Evolutionary conservation across 2,888 invertebrate genomes (phyloP).

Genomic region (Synergus gifuensis): DNA sequence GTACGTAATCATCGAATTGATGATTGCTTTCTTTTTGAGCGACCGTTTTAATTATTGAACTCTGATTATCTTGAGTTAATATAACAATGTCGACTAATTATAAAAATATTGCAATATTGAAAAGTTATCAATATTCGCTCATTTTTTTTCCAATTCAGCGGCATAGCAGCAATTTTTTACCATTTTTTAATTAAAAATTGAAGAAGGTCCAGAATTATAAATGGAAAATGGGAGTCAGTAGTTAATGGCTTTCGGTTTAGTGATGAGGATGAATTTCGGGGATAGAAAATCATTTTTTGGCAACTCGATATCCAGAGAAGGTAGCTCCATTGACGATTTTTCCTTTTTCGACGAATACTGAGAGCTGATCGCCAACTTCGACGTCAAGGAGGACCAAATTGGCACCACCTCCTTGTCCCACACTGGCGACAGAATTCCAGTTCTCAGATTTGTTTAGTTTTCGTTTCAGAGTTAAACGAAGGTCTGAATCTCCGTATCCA

Average conservation of each 20-base stretch:
- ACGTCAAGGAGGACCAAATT: constrained; percentile 74
- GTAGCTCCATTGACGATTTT: constrained; percentile 68
- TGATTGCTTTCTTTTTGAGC: constrained; percentile 20
- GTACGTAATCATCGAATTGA: constrained; percentile 40
- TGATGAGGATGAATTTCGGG: not conserved
- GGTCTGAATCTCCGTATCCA: constrained; percentile 72
- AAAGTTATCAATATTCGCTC: not conserved
- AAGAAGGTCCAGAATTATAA: constrained; percentile 39
- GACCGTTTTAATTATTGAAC: not conserved
- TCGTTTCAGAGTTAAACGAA: constrained; percentile 70
- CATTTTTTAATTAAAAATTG: not conserved
- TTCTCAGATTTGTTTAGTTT: constrained; percentile 67
- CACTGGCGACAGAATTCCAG: constrained; percentile 67
- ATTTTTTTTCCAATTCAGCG: not conserved
- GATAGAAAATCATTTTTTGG: constrained; percentile 68
- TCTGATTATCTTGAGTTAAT: constrained; percentile 2
- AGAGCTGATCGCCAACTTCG: constrained; percentile 75
- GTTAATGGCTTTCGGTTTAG: constrained; percentile 10
- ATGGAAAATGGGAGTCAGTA: constrained; percentile 8
- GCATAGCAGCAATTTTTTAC: not conserved
- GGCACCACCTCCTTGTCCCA: constrained; percentile 72
- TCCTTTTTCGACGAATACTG: constrained; percentile 74
- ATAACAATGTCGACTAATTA: constrained; percentile 8
- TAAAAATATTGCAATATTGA: not conserved
- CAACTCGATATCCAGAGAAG: constrained; percentile 75